Base-by-base conservation (phyloP, 2,797 vertebrate species). In the Botia almorhae region DNA sequence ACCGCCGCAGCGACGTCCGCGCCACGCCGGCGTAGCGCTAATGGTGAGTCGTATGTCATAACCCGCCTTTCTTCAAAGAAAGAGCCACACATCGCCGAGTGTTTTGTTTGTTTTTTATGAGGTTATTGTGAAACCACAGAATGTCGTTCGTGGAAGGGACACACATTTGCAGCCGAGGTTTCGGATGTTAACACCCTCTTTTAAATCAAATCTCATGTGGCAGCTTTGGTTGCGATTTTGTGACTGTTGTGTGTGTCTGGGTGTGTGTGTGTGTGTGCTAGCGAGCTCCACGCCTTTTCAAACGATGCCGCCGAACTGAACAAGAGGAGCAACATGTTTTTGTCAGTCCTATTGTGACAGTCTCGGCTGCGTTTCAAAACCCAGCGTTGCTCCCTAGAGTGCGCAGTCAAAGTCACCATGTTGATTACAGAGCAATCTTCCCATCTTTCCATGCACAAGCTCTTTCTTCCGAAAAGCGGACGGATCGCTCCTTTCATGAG, bases 341-440 rank as follows among this genome's bases (percentile, higher is more conserved):
- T 74, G 80, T 90, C 84, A 55, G 67, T 79, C 76, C 89, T 89
- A 80, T 83, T 90, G 91, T 92, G 90, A 87, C 85, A 29, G 72
- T 87, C 87, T 60, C 70, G 64, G 63, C 70, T 80, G 87, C 90
- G 87, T 90, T 90, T 91, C 88, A 88, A 87, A 84, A 87, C 88
- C 83, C 81, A 85, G 81, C 87, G 88, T 88, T 87, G 90, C 91
- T 92, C 93, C 92, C 87, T 86, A 88, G 90, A 90, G 87, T 89
- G 89, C 90, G 83, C 88, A 85, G 75, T 90, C 84, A 89, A 89
- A 89, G 92, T 91, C 78, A 85, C 89, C 82, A 88, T 90, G 89
- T 92, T 91, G 92, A 93, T 92, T 93, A 90, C 90, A 89, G 86
- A 89, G 90, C 90, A 91, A 91, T 92, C 92, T 91, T 90, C 87